These are phyloP conservation scores for Phainopepla nitens DNA, from an alignment of 2,113 vertebrate species.

Conservation along the genomic window DNA sequence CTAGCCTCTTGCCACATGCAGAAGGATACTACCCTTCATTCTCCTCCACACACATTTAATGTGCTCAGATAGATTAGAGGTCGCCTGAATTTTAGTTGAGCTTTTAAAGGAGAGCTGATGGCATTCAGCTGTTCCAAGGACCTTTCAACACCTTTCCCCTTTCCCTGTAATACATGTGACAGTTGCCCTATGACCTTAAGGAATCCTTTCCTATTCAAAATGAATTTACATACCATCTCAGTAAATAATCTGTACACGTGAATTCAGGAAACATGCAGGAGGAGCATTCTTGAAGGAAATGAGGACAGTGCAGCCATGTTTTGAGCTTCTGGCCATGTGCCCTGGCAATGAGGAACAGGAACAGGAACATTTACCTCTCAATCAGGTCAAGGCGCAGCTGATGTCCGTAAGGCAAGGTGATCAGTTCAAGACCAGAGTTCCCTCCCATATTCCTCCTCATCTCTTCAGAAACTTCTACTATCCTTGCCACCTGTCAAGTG, in stretches of 20 bases:
- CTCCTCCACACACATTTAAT: not conserved
- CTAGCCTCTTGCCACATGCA: not conserved
- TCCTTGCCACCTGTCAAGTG: constrained; percentile 83
- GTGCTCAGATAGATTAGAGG: not conserved
- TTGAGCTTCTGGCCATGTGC: not conserved
- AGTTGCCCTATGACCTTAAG: not conserved
- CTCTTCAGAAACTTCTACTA: constrained; percentile 86
- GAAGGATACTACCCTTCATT: not conserved
- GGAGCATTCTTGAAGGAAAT: not conserved
- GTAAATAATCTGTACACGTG: too few relatives aligned
- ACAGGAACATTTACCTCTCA: constrained; percentile 80
- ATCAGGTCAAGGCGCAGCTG: constrained; percentile 93
- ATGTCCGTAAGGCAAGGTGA: constrained; percentile 88
- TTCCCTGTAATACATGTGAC: not conserved
- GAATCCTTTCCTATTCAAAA: not conserved
- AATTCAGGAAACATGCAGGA: not conserved
- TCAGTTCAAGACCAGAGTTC: constrained; percentile 88
- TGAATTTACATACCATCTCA: not conserved
- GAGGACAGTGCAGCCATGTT: not conserved
- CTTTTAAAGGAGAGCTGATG: not conserved
- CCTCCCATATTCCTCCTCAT: constrained; percentile 87
- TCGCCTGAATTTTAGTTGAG: not conserved
- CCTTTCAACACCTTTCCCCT: not conserved
- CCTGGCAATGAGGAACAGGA: not conserved
- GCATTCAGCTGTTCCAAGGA: not conserved